Evolutionary conservation across 2,113 vertebrate species (phyloP), one percentile per base, ranked within the genome.

Genomic region (Leucosticte australis): DNA sequence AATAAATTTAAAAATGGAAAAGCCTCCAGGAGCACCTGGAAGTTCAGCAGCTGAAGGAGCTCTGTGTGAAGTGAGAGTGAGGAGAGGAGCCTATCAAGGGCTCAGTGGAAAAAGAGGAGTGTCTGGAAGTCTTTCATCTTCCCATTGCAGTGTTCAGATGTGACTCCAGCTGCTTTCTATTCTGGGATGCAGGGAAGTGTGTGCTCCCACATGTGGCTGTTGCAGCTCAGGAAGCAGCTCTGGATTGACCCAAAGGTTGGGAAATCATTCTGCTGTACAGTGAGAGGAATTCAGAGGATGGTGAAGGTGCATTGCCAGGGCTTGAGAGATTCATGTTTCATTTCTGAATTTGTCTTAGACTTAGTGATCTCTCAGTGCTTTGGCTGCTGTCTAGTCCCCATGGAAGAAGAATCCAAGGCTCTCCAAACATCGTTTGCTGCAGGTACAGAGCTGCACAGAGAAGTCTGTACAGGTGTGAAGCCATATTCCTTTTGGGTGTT

Each of bases 61-160:
- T n/a, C 17, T 15, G 3, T 73, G 8, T 15, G 59, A 19, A 42
- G 47, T 26, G 24, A 63, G 74, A 49, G 39, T 0, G 1, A 3
- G 31, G n/a, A 77, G 78, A 57, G 79, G 56, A 89, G 63, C 65
- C 69, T 56, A 12, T 84, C 35, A 74, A 82, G 67, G 70, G 20
- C 53, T 87, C 86, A 64, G 70, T 28, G 7, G 77, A 67, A 75
- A 18, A 47, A 83, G 81, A 75, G 52, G 28, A 87, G 67, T 35
- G 64, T 39, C 60, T 92, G 71, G 11, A 33, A 80, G 85, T 21
- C 80, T 69, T 87, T 96, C 88, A 64, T 81, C 60, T 81, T 87
- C 68, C 68, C 7, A 1, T 59, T 86, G 79, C 89, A 86, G 37
- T 3, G 7, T 52, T 84, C 16, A 13, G 68, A 50, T 57, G 46